Conservation (phyloP, 2,113 vertebrate species). For the Lophochroa leadbeateri region DNA sequence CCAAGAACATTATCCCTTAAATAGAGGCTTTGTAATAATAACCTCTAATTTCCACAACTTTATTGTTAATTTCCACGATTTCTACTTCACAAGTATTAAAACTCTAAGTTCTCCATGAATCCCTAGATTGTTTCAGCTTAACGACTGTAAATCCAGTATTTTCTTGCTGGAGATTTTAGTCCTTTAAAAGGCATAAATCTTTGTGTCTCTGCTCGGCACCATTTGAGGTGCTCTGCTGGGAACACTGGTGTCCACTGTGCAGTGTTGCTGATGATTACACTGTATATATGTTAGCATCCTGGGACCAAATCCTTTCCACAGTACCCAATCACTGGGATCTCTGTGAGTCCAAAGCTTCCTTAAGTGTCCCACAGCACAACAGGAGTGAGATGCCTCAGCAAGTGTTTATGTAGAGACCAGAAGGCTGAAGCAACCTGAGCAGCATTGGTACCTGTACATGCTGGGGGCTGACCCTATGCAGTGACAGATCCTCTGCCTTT, state of each 20-base stretch:
- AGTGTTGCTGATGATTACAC: neutral
- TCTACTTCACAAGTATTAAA: conserved; percentile 11
- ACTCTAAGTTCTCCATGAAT: neutral
- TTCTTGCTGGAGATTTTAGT: neutral
- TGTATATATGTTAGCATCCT: accelerated
- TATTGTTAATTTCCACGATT: conserved; percentile 36
- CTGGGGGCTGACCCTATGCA: neutral
- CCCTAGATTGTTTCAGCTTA: neutral
- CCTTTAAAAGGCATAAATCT: neutral
- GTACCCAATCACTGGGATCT: neutral
- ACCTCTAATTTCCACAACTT: conserved; percentile 55
- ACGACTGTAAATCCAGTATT: neutral
- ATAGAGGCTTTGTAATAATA: conserved; percentile 57
- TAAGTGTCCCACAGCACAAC: neutral
- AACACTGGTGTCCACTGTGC: neutral
- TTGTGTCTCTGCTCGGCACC: neutral
- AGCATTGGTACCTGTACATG: neutral
- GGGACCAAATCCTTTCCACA: neutral
- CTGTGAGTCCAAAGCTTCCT: neutral
- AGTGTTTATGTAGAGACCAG: neutral
- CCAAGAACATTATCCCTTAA: conserved; percentile 66
- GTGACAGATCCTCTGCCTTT: neutral
- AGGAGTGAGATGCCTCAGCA: too few relatives aligned
- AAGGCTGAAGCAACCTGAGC: neutral
- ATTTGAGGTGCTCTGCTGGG: neutral